Base-by-base conservation (phyloP, 2,113 vertebrate species). In the Hystrix cristata region DNA sequence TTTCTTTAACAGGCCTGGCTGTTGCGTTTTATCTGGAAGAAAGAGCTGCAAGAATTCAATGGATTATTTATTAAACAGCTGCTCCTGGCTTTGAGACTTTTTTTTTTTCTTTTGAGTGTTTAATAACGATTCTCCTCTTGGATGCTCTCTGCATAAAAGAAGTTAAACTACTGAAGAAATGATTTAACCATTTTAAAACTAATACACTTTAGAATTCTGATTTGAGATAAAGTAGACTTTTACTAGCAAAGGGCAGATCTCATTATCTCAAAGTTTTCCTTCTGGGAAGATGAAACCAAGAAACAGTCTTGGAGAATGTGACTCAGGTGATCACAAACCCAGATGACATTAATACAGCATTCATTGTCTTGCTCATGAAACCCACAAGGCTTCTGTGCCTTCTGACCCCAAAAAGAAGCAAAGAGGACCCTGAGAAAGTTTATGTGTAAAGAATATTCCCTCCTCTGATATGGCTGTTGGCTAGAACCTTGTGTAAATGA, bases 51-150 rank as follows among this genome's bases (percentile, higher is more conserved):
- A 96, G 97, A 98, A 98, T 98, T 98, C 98, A 98, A 95, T 27
- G 79, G 98, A 95, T 98, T 98, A 97, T 98, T 98, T 98, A 98
- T 98, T 98, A 98, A 96, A 98, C 59, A 98, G 96, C 34, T 16
- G 11, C 83, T 94, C 78, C 90, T 97, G 71, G 74, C 96, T 97
- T 97, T 97, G 90, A 98, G 92, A 97, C 90, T 80, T 85, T 95
- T 94, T 97, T 93, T 96, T 4, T 96, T 74, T 82, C 96, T 81
- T 97, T 97, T 97, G 97, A 96, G 79, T 94, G 71, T 57, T 97
- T 98, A 98, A 98, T 0, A 90, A 98, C 13, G 31, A 74, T 67
- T 97, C 97, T 98, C 74, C 72, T 97, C 97, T 95, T 80, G 94
- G 25, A 97, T 81, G 82, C 84, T 98, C 89, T 97, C 80, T 97